Evolutionary conservation across 2,888 invertebrate genomes (phyloP).

Genomic region (Ectemnius lituratus): DNA sequence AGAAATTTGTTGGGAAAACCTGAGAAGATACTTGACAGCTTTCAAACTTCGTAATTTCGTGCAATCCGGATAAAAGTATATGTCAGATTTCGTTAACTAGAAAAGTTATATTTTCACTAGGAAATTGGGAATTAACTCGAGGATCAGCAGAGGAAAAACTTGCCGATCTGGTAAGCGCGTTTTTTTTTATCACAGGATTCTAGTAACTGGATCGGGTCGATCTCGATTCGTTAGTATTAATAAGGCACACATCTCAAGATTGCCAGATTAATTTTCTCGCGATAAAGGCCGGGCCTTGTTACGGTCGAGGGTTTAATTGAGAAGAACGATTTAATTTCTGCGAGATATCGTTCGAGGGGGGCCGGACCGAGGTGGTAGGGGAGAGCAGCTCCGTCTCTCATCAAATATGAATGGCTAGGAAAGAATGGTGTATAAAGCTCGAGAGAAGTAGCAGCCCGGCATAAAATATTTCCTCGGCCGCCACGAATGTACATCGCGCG

Average conservation of each 20-base stretch:
- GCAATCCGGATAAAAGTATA: too few relatives aligned
- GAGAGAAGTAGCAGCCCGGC: slow-evolving; percentile 42
- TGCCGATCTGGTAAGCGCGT: too few relatives aligned
- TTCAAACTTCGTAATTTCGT: too few relatives aligned
- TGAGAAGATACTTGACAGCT: too few relatives aligned
- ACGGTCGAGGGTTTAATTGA: slow-evolving; percentile 40
- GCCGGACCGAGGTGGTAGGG: slow-evolving; percentile 28
- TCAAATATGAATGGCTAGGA: slow-evolving; percentile 66
- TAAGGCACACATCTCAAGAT: slow-evolving; percentile 11
- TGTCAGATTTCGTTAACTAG: too few relatives aligned
- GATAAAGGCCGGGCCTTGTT: slow-evolving; percentile 18
- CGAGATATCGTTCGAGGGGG: slow-evolving; percentile 33
- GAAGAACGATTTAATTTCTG: slow-evolving; percentile 55
- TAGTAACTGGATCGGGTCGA: neutral
- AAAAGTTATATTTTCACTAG: too few relatives aligned
- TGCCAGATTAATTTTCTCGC: slow-evolving; percentile 39
- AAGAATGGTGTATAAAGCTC: slow-evolving; percentile 62
- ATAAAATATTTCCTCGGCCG: slow-evolving; percentile 66
- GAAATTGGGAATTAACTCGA: too few relatives aligned
- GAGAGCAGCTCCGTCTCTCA: slow-evolving; percentile 48
- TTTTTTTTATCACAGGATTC: slow-evolving; percentile 21
- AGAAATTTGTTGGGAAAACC: too few relatives aligned
- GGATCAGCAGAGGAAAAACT: too few relatives aligned
- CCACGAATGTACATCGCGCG: slow-evolving; percentile 56
- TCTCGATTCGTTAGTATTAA: slow-evolving; percentile 24